Conservation (phyloP, 2,113 vertebrate genomes). For the Amblyornis subalaris region DNA sequence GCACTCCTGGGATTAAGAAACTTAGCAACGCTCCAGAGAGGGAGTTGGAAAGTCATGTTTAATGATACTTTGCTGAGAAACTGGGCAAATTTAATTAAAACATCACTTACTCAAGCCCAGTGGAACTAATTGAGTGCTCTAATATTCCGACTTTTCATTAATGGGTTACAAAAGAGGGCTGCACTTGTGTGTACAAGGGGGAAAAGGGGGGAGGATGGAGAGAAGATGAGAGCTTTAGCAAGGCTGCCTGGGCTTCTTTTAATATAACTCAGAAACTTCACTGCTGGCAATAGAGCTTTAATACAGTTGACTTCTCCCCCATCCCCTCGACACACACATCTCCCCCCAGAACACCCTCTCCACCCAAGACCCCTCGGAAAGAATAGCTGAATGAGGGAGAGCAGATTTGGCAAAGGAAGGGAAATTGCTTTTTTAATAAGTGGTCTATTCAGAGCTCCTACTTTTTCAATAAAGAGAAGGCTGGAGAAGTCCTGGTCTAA, state of each 20-base stretch:
- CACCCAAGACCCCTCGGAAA: slow-evolving; percentile 45
- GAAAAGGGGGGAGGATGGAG: not conserved
- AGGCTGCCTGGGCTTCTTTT: slow-evolving; percentile 25
- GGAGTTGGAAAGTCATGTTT: slow-evolving; percentile 69
- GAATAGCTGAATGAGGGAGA: slow-evolving; percentile 41
- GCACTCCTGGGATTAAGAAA: slow-evolving; percentile 69
- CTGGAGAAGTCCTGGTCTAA: slow-evolving; percentile 57
- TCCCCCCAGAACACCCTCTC: not conserved
- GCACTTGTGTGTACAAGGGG: slow-evolving; percentile 40
- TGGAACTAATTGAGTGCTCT: slow-evolving; percentile 66
- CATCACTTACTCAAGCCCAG: slow-evolving; percentile 58
- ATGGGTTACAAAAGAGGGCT: slow-evolving; percentile 66
- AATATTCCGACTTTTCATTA: slow-evolving; percentile 73
- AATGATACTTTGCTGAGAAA: slow-evolving; percentile 72
- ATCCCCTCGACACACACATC: slow-evolving; percentile 50
- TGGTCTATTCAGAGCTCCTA: slow-evolving; percentile 62
- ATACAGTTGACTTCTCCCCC: slow-evolving; percentile 40
- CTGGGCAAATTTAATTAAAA: slow-evolving; percentile 76
- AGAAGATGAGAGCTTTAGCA: slow-evolving; percentile 30
- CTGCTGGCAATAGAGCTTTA: slow-evolving; percentile 26
- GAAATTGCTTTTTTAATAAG: slow-evolving; percentile 74
- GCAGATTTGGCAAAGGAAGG: slow-evolving; percentile 48
- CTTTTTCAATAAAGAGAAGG: slow-evolving; percentile 61
- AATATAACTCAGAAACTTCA: slow-evolving; percentile 44
- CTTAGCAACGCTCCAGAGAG: slow-evolving; percentile 64